Conservation (phyloP, 2,888 invertebrate species). For the Hypolimnas misippus region DNA sequence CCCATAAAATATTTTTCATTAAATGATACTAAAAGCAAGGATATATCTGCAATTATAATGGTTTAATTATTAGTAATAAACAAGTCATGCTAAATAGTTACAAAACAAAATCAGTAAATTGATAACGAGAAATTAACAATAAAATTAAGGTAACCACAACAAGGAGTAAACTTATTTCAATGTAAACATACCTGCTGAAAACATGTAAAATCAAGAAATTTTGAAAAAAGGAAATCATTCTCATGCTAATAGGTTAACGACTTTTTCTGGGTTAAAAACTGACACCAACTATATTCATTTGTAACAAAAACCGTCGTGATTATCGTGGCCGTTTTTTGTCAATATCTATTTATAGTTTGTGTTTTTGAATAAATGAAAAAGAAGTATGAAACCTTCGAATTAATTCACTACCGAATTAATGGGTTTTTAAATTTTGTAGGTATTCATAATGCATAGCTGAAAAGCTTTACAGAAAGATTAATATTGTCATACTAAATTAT, state of each 20-base stretch:
- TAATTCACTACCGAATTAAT: neutral
- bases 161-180: neutral
- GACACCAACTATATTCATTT: neutral
- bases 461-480: conserved; percentile 13
- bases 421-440: conserved; percentile 3
- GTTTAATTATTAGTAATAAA: conserved; percentile 11
- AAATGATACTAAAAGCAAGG: conserved; percentile 44
- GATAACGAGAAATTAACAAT: conserved; percentile 1
- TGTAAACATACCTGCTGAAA: neutral
- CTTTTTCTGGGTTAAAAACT: neutral
- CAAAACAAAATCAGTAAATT: neutral
- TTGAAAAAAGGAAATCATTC: neutral
- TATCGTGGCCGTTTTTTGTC: too few species aligned
- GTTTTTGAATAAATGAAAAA: too few species aligned
- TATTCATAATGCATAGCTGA: conserved; percentile 20
- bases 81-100: conserved; percentile 3
- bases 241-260: conserved; percentile 19
- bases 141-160: neutral
- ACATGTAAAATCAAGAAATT: neutral
- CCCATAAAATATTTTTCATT: conserved; percentile 16
- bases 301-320: too few species aligned
- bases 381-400: too few species aligned
- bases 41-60: conserved; percentile 39
- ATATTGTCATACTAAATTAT: neutral
- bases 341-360: too few species aligned